Conservation (phyloP, 2,888 invertebrate genomes). For the Scelioninae gen. 2 region DNA sequence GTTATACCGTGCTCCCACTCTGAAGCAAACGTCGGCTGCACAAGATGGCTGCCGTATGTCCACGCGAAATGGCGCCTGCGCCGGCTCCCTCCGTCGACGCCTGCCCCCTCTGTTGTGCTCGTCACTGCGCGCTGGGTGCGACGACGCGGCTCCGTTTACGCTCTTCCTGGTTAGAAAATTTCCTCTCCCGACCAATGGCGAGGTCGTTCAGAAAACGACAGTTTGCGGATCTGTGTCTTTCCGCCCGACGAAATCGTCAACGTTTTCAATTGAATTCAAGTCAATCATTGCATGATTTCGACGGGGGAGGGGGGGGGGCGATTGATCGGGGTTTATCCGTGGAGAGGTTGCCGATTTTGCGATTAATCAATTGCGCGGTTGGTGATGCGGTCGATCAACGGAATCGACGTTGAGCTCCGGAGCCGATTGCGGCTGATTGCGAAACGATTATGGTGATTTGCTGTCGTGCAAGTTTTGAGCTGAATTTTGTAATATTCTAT, state of each 20-base stretch:
- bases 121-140: neutral
- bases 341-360: neutral
- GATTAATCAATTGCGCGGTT: slow-evolving; percentile 9
- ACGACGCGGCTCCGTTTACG: slow-evolving; percentile 8
- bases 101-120: neutral
- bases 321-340: slow-evolving; percentile 14
- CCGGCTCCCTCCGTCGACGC: slow-evolving; percentile 18
- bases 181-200: slow-evolving; percentile 34
- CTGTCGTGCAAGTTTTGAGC: neutral
- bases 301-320: neutral
- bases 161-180: slow-evolving; percentile 55
- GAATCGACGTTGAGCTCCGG: slow-evolving; percentile 7
- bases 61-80: slow-evolving; percentile 72
- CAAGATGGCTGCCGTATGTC: slow-evolving; percentile 68
- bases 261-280: slow-evolving; percentile 38
- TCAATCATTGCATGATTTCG: slow-evolving; percentile 27
- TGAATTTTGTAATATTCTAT: too few species aligned
- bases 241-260: neutral
- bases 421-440: neutral
- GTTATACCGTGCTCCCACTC: slow-evolving; percentile 71
- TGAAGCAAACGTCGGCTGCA: slow-evolving; percentile 56
- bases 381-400: neutral
- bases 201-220: slow-evolving; percentile 47
- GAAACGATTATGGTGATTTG: slow-evolving; percentile 4
- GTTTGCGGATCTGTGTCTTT: slow-evolving; percentile 36